phyloP scores from a whole-genome alignment of 2,113 vertebrate species.

The Coreoperca whiteheadi region DNA sequence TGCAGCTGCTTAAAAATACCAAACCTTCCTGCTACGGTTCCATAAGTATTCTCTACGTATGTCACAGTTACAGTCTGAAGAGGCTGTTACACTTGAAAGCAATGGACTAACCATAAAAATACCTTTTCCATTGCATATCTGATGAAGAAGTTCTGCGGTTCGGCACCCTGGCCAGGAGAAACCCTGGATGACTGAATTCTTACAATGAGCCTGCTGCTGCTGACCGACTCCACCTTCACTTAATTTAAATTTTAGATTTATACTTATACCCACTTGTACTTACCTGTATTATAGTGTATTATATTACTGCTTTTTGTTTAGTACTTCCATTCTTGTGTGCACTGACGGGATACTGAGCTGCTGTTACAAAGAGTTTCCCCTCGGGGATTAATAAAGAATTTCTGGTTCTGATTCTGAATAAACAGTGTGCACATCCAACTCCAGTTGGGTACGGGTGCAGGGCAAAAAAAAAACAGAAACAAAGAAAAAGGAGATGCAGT shows the following conservation, averaged over 20 bases:
- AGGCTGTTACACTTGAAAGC: not conserved
- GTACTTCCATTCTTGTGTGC: too few relatives aligned
- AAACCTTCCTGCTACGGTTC: conserved; percentile 6
- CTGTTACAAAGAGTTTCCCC: too few relatives aligned
- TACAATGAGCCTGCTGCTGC: not conserved
- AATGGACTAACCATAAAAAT: not conserved
- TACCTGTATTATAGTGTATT: too few relatives aligned
- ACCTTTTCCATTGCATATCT: not conserved
- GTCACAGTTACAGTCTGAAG: not conserved
- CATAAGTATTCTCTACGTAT: not conserved
- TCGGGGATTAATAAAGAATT: too few relatives aligned
- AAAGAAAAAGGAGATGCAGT: not conserved
- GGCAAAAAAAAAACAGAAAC: not conserved
- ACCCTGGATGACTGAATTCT: not conserved
- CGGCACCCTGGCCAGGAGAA: not conserved
- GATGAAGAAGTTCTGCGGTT: not conserved
- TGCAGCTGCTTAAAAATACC: conserved; percentile 33
- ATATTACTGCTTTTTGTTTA: too few relatives aligned
- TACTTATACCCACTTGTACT: too few relatives aligned
- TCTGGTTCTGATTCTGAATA: too few relatives aligned
- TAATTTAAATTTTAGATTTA: too few relatives aligned
- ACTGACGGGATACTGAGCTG: too few relatives aligned
- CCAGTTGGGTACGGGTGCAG: not conserved
- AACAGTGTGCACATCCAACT: too few relatives aligned
- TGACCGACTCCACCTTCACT: not conserved